Evolutionary conservation across 1,140 invertebrate genomes (phyloP).

Genomic region (Melanaphis sacchari): DNA sequence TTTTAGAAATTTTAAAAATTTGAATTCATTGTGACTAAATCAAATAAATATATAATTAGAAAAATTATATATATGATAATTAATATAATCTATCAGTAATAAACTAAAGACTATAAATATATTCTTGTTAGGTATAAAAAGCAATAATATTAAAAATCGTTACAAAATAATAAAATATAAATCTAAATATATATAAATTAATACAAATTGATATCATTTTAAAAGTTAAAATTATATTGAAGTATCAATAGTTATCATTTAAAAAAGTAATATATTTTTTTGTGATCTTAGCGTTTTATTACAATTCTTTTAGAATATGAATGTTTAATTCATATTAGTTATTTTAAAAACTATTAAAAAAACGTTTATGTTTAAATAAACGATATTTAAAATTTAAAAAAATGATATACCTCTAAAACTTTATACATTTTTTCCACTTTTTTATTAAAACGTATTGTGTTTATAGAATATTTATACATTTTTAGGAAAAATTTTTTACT

Average conservation of each 20-base stretch:
- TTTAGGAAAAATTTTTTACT: not conserved
- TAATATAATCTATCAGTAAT: not conserved
- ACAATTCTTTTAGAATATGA: not conserved
- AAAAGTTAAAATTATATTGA: not conserved
- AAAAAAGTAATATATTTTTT: not conserved
- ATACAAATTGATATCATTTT: not conserved
- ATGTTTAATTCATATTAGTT: too few species aligned
- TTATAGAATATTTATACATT: not conserved
- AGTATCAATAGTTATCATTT: not conserved
- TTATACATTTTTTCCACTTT: not conserved
- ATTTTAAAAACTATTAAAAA: too few species aligned
- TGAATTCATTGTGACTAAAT: not conserved
- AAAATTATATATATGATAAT: not conserved
- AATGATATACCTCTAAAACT: not conserved
- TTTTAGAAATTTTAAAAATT: not conserved
- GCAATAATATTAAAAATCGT: not conserved
- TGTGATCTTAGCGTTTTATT: not conserved
- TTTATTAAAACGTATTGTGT: not conserved
- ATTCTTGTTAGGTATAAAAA: not conserved
- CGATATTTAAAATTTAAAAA: not conserved
- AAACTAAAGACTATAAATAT: not conserved
- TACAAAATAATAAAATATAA: not conserved
- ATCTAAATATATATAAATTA: not conserved
- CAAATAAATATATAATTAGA: not conserved
- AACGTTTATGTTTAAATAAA: not conserved